These are phyloP conservation scores for Andrena marginata DNA, from an alignment of 2,888 invertebrate genomes.

Conservation along the genomic window DNA sequence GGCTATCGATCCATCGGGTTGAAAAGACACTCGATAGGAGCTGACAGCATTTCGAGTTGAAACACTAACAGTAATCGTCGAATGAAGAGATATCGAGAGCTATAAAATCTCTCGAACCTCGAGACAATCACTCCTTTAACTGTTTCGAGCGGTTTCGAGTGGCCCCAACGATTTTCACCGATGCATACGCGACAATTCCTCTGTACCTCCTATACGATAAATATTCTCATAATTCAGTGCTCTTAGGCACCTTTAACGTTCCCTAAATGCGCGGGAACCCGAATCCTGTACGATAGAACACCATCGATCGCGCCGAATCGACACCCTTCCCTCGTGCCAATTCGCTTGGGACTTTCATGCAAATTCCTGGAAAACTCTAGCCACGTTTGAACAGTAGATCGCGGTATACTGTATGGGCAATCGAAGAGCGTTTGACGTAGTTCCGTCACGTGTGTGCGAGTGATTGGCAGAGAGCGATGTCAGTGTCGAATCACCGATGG, in stretches of 20 bases:
- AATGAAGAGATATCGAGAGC: conserved; percentile 11
- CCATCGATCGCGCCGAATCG: too few species aligned
- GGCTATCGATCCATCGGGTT: conserved; percentile 8
- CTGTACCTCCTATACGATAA: too few species aligned
- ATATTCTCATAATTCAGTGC: too few species aligned
- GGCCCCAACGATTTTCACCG: background rate
- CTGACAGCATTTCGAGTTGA: conserved; percentile 12
- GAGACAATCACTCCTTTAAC: conserved; percentile 8
- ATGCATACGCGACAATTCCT: too few species aligned
- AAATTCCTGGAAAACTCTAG: background rate
- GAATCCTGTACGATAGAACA: too few species aligned
- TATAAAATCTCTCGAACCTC: conserved; percentile 9
- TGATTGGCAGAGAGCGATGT: conserved; percentile 63
- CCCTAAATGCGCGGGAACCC: too few species aligned
- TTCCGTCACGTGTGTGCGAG: conserved; percentile 40
- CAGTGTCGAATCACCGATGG: conserved; percentile 50
- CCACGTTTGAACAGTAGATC: conserved; percentile 27
- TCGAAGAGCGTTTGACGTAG: conserved; percentile 37
- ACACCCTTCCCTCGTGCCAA: too few species aligned
- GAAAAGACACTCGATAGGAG: conserved; percentile 6
- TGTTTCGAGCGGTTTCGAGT: background rate
- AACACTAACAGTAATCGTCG: conserved; percentile 16
- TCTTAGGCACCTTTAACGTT: too few species aligned
- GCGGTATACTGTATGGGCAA: conserved; percentile 17
- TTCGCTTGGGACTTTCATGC: too few species aligned